A percentile compares a stretch with the other conserved stretches of the same genome.
Conservation (phyloP, 2,113 vertebrate genomes). For the Dasyornis broadbenti region DNA sequence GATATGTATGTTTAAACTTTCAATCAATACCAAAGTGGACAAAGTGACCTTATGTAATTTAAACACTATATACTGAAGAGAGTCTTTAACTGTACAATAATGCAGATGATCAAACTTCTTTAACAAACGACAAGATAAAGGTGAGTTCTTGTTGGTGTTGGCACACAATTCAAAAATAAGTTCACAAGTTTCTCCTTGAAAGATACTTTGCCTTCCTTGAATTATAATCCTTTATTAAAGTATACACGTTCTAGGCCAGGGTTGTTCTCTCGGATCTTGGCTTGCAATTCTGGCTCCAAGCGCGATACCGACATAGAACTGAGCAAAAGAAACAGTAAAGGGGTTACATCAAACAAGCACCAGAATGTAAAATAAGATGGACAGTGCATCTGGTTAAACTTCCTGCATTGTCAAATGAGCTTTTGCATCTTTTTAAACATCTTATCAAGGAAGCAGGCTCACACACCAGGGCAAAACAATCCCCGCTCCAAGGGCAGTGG, state of each 20-base stretch:
- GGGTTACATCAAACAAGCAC: neutral
- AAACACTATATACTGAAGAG: neutral
- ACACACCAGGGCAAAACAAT: neutral
- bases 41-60: constrained; percentile 1
- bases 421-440: neutral
- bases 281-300: constrained; percentile 89
- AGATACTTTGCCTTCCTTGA: neutral
- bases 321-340: constrained; percentile 13
- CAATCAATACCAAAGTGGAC: constrained; percentile 41
- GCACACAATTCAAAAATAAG: constrained; percentile 1
- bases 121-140: neutral
- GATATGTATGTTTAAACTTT: constrained; percentile 8
- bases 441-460: neutral
- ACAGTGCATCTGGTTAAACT: neutral
- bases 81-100: constrained; percentile 19
- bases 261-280: constrained; percentile 80
- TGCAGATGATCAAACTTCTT: neutral
- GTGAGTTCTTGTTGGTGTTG: neutral
- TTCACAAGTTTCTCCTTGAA: neutral
- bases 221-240: constrained; percentile 96
- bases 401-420: neutral
- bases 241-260: constrained; percentile 85
- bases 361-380: neutral
- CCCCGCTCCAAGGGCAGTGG: neutral
- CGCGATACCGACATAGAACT: constrained; percentile 89